phyloP scores from a whole-genome alignment of 2,888 invertebrate genomes.

The Choristoneura rosaceana region DNA sequence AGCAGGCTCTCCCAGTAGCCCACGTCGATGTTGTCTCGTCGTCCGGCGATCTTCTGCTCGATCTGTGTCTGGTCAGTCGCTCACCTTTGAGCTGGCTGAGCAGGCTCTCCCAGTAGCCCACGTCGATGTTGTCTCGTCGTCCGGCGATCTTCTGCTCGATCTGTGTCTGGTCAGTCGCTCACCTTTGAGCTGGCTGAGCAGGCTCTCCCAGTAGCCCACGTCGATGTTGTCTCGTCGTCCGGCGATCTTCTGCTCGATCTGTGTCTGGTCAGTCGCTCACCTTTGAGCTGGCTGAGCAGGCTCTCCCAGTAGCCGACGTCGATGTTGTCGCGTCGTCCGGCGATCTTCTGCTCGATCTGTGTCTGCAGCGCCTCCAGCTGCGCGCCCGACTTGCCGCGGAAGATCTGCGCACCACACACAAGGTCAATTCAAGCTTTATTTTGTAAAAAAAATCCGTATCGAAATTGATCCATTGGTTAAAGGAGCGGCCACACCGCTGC shows the following conservation, averaged over 20 bases:
- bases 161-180: constrained; percentile 88
- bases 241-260: constrained; percentile 94
- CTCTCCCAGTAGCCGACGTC: constrained; percentile 99
- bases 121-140: constrained; percentile 95
- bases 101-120: constrained; percentile 99
- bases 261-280: constrained; percentile 84
- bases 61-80: constrained; percentile 92
- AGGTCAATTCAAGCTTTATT: neutral
- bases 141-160: constrained; percentile 95
- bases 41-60: constrained; percentile 92
- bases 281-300: constrained; percentile 96
- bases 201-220: constrained; percentile 98
- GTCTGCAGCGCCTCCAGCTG: constrained; percentile 93
- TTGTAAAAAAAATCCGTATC: too few species aligned
- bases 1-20: constrained; percentile 99
- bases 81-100: constrained; percentile 95
- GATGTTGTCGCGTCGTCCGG: constrained; percentile 93
- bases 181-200: constrained; percentile 96
- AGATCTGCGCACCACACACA: constrained; percentile 81
- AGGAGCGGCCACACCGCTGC: too few species aligned
- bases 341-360: constrained; percentile 95
- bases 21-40: constrained; percentile 96
- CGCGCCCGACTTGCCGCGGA: constrained; percentile 96
- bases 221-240: constrained; percentile 96
- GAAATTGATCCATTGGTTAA: too few species aligned